Percentiles rank a stretch among this genome's conserved stretches.
Conservation (phyloP, 2,888 invertebrate genomes). For the Eurytoma adleriae region DNA sequence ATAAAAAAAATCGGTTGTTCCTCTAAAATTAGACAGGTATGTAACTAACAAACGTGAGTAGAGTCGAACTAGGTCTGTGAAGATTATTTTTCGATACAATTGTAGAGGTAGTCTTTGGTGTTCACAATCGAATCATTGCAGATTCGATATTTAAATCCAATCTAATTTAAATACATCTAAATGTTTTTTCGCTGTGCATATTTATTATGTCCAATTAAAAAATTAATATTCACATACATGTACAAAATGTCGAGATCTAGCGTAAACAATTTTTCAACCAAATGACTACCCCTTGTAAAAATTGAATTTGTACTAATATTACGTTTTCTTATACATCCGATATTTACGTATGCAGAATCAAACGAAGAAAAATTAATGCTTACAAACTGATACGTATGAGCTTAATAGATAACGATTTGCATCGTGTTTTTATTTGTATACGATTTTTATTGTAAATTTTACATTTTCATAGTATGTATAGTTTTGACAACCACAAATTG, state of each 20-base stretch:
- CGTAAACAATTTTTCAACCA: slow-evolving; percentile 14
- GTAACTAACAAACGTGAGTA: slow-evolving; percentile 20
- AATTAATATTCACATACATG: slow-evolving; percentile 28
- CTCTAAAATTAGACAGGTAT: slow-evolving; percentile 46
- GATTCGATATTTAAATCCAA: slow-evolving; percentile 19
- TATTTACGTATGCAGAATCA: slow-evolving; percentile 28
- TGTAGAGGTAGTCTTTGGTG: slow-evolving; percentile 41
- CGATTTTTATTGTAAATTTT: slow-evolving; percentile 22
- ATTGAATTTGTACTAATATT: slow-evolving; percentile 17
- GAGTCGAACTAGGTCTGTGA: slow-evolving; percentile 41
- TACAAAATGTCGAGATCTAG: slow-evolving; percentile 21
- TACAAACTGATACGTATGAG: slow-evolving; percentile 23
- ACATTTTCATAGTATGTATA: slow-evolving; percentile 35
- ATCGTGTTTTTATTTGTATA: slow-evolving; percentile 18
- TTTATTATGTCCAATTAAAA: slow-evolving; percentile 17
- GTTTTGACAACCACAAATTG: slow-evolving; percentile 30
- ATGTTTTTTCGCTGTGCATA: slow-evolving; percentile 23
- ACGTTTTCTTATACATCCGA: slow-evolving; percentile 17
- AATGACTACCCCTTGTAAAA: slow-evolving; percentile 38
- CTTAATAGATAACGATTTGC: slow-evolving; percentile 38
- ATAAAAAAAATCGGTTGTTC: slow-evolving; percentile 44
- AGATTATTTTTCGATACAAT: slow-evolving; percentile 56
- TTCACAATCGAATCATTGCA: slow-evolving; percentile 12
- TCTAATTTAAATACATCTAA: slow-evolving; percentile 12
- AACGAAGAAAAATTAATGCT: slow-evolving; percentile 18